Conservation (phyloP, 2,797 vertebrate genomes). For the Tragelaphus oryx region DNA sequence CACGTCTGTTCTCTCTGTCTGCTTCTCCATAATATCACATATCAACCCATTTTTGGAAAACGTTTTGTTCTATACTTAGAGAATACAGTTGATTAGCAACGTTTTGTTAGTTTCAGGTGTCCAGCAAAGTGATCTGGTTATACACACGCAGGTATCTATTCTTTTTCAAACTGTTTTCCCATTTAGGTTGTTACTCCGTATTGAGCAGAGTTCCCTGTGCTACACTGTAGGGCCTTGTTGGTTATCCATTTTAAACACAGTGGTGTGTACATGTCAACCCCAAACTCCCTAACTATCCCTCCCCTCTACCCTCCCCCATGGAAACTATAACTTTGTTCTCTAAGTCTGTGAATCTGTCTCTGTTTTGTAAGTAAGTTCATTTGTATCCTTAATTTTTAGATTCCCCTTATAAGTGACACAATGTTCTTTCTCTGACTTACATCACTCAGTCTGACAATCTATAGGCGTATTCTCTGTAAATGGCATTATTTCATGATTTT, state of each 20-base stretch:
- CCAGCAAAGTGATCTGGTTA: neutral
- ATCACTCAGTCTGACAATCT: neutral
- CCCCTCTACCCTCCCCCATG: neutral
- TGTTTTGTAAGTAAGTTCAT: neutral
- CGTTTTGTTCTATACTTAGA: rapidly evolving
- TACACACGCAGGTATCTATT: rapidly evolving
- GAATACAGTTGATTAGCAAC: neutral
- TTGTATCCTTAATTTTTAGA: neutral
- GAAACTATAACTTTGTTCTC: neutral
- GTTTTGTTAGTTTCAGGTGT: neutral
- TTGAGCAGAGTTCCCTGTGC: neutral
- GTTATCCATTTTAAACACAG: neutral
- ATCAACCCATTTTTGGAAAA: neutral
- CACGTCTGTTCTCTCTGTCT: neutral
- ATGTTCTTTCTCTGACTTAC: neutral
- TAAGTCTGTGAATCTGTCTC: neutral
- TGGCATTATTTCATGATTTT: neutral
- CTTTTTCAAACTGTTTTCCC: neutral
- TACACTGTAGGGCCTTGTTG: neutral
- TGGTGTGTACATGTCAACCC: neutral
- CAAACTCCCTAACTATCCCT: neutral
- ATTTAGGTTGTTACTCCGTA: neutral
- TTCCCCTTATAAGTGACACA: neutral
- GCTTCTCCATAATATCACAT: neutral
- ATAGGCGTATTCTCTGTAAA: rapidly evolving